Conservation (phyloP, 2,797 vertebrate species). For the Ceyx erithaca region DNA sequence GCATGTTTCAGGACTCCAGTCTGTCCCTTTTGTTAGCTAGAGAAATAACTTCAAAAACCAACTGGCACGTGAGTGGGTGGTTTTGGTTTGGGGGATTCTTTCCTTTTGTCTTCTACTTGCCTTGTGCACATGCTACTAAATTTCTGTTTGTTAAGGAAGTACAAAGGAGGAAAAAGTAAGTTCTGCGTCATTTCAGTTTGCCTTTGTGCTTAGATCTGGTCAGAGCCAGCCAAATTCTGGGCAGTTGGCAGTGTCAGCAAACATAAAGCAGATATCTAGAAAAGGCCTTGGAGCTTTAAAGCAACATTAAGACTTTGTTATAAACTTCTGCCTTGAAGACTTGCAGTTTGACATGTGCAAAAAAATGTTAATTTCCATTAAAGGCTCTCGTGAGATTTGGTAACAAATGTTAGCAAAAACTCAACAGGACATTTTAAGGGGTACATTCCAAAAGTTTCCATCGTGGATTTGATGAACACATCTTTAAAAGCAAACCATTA, state of each 20-base stretch:
- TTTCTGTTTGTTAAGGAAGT: slow-evolving; percentile 60
- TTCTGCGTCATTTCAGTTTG: slow-evolving; percentile 61
- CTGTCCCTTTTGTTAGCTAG: neutral
- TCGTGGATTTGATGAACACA: neutral
- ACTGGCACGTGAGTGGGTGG: slow-evolving; percentile 33
- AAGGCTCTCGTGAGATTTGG: slow-evolving; percentile 21
- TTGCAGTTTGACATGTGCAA: slow-evolving; percentile 40
- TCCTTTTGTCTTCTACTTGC: slow-evolving; percentile 34
- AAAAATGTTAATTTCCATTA: slow-evolving; percentile 27
- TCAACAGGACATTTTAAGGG: neutral
- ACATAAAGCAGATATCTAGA: slow-evolving; percentile 63
- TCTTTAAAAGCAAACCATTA: neutral
- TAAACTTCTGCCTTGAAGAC: slow-evolving; percentile 39
- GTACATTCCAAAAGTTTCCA: neutral
- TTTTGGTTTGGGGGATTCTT: slow-evolving; percentile 7
- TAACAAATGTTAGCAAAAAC: slow-evolving; percentile 29
- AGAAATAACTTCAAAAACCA: slow-evolving; percentile 1
- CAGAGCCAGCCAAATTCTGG: slow-evolving; percentile 46
- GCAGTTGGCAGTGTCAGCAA: slow-evolving; percentile 44
- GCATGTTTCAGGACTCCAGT: neutral
- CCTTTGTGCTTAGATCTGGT: slow-evolving; percentile 56
- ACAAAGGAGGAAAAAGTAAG: slow-evolving; percentile 51
- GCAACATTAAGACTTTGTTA: slow-evolving; percentile 13
- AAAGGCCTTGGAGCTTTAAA: slow-evolving; percentile 31
- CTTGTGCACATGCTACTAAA: slow-evolving; percentile 29